Evolutionary conservation across 1,140 invertebrate species (phyloP), one percentile per base, ranked within the genome.

Genomic region (Melipona quadrifasciata): DNA sequence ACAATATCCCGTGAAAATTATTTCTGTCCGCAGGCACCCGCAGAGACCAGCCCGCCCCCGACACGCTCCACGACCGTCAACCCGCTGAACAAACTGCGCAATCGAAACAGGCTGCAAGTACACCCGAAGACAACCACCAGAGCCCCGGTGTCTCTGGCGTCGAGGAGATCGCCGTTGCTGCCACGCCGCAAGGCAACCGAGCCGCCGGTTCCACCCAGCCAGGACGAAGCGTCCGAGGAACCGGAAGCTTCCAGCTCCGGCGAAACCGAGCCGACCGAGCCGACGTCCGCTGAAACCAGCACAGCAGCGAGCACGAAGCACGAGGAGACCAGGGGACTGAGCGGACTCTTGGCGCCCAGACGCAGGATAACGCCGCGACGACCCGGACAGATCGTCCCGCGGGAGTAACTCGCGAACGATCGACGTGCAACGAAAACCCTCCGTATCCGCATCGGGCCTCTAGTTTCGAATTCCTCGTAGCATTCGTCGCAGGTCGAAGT

Each of bases 321-420:
- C 73, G 95, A 95, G 80, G 95, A 96, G 86, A 95, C 95, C 17
- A 94, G 95, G 86, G 96, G 96, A 39, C 89, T 96, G 17, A 95
- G 95, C 67, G 95, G 95, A 80, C 92, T 97, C 16, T 85, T 97
- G 12, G 95, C 96, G 1, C 95, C 96, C 57, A 95, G 96, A 89
- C 95, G 96, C 85, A 95, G 96, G 91, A 92, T 96, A 91, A 91
- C 95, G 31, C 91, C 95, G 51, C 93, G 96, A 93, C 95, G 95
- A 85, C 96, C 96, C 8, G 96, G 96, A 89, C 93, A 94, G 6
- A 86, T 94, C 24, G 67, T 90, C 34, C 76, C 88, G 17, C 85
- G 90, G 10, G 68, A 87, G 75, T 90, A 85, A 78, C 34, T 14
- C 31, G n/a, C 17, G 39, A 70, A 51, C 24, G 17, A n/a, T 19